A percentile compares a stretch with the other conserved stretches of the same genome.
These are phyloP conservation scores for Meriones psammophilus DNA, from an alignment of 2,797 vertebrate genomes.

Conservation along the genomic window DNA sequence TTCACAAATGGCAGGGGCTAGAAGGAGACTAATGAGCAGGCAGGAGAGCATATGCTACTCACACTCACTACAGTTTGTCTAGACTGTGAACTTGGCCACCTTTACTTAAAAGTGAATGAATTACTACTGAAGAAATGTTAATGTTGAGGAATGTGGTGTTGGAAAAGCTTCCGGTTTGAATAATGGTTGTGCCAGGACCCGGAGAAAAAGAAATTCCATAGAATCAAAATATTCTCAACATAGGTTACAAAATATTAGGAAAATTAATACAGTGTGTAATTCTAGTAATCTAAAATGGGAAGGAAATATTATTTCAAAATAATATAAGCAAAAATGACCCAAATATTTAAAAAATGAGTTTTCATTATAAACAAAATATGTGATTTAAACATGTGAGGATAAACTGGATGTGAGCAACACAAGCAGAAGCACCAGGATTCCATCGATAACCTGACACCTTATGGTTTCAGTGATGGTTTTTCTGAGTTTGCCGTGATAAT, in stretches of 20 bases:
- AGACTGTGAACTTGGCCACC: conserved; percentile 67
- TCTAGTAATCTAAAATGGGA: background rate
- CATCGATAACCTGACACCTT: conserved; percentile 20
- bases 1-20: conserved; percentile 57
- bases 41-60: conserved; percentile 40
- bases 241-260: background rate
- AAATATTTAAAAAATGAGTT: conserved; percentile 20
- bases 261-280: conserved; percentile 27
- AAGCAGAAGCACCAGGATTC: background rate
- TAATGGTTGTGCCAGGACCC: conserved; percentile 58
- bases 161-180: conserved; percentile 29
- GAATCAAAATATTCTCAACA: background rate
- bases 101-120: conserved; percentile 66
- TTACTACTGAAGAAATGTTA: conserved; percentile 61
- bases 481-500: conserved; percentile 37
- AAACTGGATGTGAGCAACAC: conserved; percentile 51
- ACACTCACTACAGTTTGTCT: conserved; percentile 72
- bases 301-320: conserved; percentile 33
- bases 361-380: background rate
- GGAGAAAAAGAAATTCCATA: background rate
- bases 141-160: conserved; percentile 7
- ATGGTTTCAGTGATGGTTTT: background rate
- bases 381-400: conserved; percentile 51
- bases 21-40: background rate
- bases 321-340: background rate